Evolutionary conservation across 1,140 invertebrate species (phyloP), one percentile per base, ranked within the genome.

Genomic region (Saccostrea glomerata): DNA sequence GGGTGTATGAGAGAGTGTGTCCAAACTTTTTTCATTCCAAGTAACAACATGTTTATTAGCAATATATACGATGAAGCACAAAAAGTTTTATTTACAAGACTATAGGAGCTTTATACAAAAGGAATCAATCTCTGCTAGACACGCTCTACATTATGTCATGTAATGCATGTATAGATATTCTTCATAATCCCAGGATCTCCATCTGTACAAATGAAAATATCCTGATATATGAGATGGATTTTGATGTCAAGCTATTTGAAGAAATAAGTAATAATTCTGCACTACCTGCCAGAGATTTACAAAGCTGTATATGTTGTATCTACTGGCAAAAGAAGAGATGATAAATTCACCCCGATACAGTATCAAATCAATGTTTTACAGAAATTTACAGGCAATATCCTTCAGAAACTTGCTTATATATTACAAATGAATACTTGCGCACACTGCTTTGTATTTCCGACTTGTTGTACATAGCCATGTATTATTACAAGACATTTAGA

Each of bases 21-120:
- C 88, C 85, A 70, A 89, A 89, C 30, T 87, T 73, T 82, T n/a
- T 87, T 87, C 20, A 87, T 87, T 58, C 86, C 47, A 25, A 20
- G 54, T 30, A 55, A 87, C 40, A 87, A 87, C 73, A 87, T 87
- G 86, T 30, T 87, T 17, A 25, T 73, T 6, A 36, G 86, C 9
- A 87, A 82, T 82, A 56, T 87, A 13, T 17, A 55, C 13, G 86
- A 73, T 12, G 15, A 47, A 47, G 25, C 77, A 12, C 77, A 82
- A 82, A 82, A n/a, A 6, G 30, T 0, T 23, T 47, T 82, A 40
- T 47, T 82, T 30, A 66, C 6, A 17, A 20, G 60, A 20, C 60
- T 66, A 17, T 66, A 66, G n/a, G 60, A 23, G 60, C 23, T 66
- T 20, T 66, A 66, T 66, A 23, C 20, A 7, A 66, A 23, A 23